Evolutionary conservation across 2,888 invertebrate species (phyloP).

Genomic region (Agrotis puta): DNA sequence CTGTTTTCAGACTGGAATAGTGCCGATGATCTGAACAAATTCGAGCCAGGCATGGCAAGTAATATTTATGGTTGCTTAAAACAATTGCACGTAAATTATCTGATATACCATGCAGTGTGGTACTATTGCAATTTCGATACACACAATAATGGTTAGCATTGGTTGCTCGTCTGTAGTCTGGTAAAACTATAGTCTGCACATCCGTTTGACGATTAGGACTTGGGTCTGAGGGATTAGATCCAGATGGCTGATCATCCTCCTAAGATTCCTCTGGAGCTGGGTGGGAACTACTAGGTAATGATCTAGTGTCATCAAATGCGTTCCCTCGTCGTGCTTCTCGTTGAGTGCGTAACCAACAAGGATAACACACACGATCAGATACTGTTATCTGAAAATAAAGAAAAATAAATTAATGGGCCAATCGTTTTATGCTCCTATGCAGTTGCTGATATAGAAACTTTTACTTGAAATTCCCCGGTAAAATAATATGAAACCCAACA

Average conservation of each 20-base stretch:
- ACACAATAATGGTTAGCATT: constrained; percentile 5
- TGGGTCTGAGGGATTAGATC: background rate
- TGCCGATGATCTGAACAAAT: background rate
- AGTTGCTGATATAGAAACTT: too few relatives aligned
- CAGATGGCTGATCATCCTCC: background rate
- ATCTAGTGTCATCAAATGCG: background rate
- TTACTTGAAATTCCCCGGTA: too few relatives aligned
- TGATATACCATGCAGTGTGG: background rate
- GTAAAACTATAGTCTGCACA: background rate
- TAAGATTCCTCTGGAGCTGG: too few relatives aligned
- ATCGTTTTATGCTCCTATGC: background rate
- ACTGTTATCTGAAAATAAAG: constrained; percentile 9
- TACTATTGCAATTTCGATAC: constrained; percentile 2
- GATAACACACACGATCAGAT: constrained; percentile 10
- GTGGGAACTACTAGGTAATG: too few relatives aligned
- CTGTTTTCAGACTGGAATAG: constrained; percentile 13
- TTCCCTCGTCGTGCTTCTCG: background rate
- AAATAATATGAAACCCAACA: too few relatives aligned
- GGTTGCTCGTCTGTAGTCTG: constrained; percentile 3
- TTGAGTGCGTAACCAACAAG: constrained; percentile 10
- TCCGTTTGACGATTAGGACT: background rate
- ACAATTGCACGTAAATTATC: constrained; percentile 9
- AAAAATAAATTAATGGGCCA: background rate
- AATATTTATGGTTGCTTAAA: constrained; percentile 6
- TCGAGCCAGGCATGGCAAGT: constrained; percentile 5